phyloP scores from a whole-genome alignment of 2,888 invertebrate genomes.

The Anthophora plumipes region DNA sequence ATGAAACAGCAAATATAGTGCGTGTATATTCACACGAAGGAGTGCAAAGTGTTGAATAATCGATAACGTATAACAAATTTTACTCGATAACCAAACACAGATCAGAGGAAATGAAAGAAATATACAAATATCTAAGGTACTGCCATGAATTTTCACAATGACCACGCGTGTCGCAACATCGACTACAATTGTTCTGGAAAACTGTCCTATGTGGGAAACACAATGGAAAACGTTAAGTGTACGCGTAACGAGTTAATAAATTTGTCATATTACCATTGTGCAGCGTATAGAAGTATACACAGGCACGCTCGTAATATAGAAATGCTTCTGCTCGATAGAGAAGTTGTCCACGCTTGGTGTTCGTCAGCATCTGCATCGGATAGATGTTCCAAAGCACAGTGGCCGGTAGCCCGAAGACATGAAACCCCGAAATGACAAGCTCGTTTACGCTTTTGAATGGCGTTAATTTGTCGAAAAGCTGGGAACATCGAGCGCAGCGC shows the following conservation, averaged over 20 bases:
- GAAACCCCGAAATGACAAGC: background rate
- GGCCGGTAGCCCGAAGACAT: background rate
- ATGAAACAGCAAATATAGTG: too few species aligned
- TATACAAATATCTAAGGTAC: too few species aligned
- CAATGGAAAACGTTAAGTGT: background rate
- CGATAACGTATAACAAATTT: too few species aligned
- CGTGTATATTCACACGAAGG: too few species aligned
- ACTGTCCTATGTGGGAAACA: background rate
- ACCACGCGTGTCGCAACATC: background rate
- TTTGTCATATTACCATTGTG: background rate
- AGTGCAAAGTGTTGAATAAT: too few species aligned
- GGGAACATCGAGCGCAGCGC: background rate
- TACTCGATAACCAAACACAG: too few species aligned
- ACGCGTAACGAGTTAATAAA: background rate
- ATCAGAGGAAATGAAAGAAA: too few species aligned
- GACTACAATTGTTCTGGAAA: background rate
- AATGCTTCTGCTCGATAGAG: constrained; percentile 13
- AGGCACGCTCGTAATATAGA: background rate
- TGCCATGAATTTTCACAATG: too few species aligned
- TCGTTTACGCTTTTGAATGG: constrained; percentile 4
- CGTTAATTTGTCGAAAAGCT: constrained; percentile 24
- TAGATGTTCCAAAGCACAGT: constrained; percentile 11
- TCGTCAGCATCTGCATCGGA: constrained; percentile 6
- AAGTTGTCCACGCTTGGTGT: constrained; percentile 3
- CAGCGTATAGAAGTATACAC: background rate